A percentile compares a stretch with the other conserved stretches of the same genome.
Evolutionary conservation across 2,888 invertebrate species (phyloP).

Genomic region (Pandemis cinnamomeana): DNA sequence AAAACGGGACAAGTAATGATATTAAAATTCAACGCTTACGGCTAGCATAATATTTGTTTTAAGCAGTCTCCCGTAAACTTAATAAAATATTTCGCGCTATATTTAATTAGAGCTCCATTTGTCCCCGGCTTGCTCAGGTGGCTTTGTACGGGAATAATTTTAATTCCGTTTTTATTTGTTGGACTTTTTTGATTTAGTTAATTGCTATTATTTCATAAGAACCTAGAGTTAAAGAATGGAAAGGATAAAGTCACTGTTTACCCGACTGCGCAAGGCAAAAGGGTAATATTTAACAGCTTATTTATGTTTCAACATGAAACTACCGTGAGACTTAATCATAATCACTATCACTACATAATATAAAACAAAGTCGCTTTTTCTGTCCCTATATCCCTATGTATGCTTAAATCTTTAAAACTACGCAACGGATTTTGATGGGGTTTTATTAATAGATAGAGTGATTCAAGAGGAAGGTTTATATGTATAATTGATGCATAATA

Average conservation of each 20-base stretch:
- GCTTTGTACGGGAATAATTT: conserved; percentile 44
- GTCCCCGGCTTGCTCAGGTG: conserved; percentile 72
- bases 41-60: conserved; percentile 81
- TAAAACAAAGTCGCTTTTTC: too few relatives aligned
- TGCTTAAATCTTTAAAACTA: too few relatives aligned
- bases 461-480: too few relatives aligned
- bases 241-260: not conserved
- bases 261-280: too few relatives aligned
- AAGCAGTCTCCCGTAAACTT: conserved; percentile 79
- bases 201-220: conserved; percentile 10
- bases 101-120: conserved; percentile 82
- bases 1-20: conserved; percentile 80
- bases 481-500: too few relatives aligned
- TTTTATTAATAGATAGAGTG: too few relatives aligned
- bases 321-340: too few relatives aligned
- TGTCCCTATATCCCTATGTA: too few relatives aligned
- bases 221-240: not conserved
- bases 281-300: too few relatives aligned
- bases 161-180: conserved; percentile 47
- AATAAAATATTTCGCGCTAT: conserved; percentile 83
- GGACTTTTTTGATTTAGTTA: conserved; percentile 43
- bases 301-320: too few relatives aligned
- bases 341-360: too few relatives aligned
- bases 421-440: too few relatives aligned
- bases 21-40: conserved; percentile 81